Evolutionary conservation across 2,113 vertebrate species (phyloP).

Genomic region (Xerus inauris): DNA sequence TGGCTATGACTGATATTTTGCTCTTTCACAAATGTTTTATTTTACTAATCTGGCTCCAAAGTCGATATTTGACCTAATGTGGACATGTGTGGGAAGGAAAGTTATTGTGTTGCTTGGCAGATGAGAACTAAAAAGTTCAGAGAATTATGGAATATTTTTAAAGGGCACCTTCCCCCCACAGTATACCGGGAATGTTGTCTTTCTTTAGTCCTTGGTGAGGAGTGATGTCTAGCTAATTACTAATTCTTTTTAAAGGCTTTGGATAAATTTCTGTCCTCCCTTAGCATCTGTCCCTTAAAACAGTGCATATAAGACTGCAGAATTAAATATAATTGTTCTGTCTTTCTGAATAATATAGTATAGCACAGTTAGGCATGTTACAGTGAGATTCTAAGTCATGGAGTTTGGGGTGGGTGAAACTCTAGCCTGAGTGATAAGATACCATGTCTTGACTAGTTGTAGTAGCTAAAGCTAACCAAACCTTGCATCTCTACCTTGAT

Average conservation of each 20-base stretch:
- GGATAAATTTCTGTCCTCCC: conserved; percentile 17
- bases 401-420: background rate
- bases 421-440: background rate
- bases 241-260: conserved; percentile 34
- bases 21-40: conserved; percentile 69
- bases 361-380: background rate
- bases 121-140: conserved; percentile 60
- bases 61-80: conserved; percentile 65
- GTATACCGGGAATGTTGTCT: background rate
- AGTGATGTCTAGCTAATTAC: conserved; percentile 46
- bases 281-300: conserved; percentile 42
- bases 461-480: background rate
- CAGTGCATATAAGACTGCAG: background rate
- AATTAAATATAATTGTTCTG: conserved; percentile 39
- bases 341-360: background rate
- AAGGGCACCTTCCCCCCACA: background rate
- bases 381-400: background rate
- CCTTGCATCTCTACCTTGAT: background rate
- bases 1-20: conserved; percentile 67
- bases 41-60: conserved; percentile 69
- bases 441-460: background rate
- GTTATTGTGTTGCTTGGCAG: conserved; percentile 35
- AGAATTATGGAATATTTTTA: conserved; percentile 46
- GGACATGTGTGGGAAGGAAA: conserved; percentile 52
- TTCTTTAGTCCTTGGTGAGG: conserved; percentile 27